A percentile compares a stretch with the other conserved stretches of the same genome.
These are phyloP conservation scores for Ceuthmochares aereus DNA, from an alignment of 2,113 vertebrate species.

Conservation along the genomic window DNA sequence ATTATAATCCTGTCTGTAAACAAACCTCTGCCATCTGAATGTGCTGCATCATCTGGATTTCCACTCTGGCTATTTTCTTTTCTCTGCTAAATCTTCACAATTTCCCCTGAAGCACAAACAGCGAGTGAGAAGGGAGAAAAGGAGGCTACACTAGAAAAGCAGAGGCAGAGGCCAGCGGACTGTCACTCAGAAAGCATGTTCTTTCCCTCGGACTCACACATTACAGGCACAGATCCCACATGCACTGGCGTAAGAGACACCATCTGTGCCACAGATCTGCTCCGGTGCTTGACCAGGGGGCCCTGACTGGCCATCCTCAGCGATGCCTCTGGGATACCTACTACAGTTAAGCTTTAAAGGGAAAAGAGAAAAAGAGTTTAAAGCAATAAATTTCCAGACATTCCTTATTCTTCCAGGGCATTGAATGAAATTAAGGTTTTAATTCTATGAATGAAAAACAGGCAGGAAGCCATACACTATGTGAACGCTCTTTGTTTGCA, in stretches of 20 bases:
- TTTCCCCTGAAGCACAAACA: not conserved
- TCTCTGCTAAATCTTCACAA: not conserved
- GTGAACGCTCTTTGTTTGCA: not conserved
- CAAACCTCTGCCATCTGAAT: not conserved
- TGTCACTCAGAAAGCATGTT: not conserved
- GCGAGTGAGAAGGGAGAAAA: not conserved
- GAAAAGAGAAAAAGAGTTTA: not conserved
- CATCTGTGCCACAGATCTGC: constrained; percentile 38
- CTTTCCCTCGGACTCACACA: not conserved
- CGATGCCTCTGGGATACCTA: rapidly evolving
- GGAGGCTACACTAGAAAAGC: not conserved
- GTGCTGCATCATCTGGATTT: constrained; percentile 6
- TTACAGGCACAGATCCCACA: constrained; percentile 9
- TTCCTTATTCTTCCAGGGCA: not conserved
- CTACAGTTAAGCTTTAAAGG: not conserved
- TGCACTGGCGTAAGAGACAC: constrained; percentile 24
- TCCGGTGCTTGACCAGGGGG: not conserved
- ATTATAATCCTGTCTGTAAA: constrained; percentile 23
- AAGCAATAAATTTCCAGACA: not conserved
- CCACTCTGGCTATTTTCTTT: not conserved
- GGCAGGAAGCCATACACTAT: not conserved
- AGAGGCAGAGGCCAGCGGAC: not conserved
- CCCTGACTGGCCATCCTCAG: not conserved
- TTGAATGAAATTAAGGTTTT: not conserved
- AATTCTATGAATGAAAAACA: not conserved